phyloP scores from a whole-genome alignment of 2,888 invertebrate species.

The Drosophila melanosoma region DNA sequence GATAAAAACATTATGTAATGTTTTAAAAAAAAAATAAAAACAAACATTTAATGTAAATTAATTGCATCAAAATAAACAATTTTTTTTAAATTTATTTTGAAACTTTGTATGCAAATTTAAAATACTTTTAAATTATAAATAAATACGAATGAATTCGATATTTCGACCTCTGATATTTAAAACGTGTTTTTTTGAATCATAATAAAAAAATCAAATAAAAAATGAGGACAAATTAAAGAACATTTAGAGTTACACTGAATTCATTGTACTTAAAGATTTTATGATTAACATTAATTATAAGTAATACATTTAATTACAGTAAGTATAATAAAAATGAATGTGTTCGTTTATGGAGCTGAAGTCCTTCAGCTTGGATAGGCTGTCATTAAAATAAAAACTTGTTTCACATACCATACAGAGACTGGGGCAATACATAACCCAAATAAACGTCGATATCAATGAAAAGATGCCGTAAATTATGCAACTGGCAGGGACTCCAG shows the following conservation, averaged over 20 bases:
- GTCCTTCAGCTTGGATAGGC: slow-evolving; percentile 35
- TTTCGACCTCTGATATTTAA: neutral
- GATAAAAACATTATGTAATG: neutral
- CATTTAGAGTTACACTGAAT: neutral
- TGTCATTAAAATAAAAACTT: slow-evolving; percentile 43
- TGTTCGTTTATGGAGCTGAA: slow-evolving; percentile 20
- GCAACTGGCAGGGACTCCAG: slow-evolving; percentile 61
- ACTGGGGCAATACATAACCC: slow-evolving; percentile 57
- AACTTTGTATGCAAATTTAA: neutral
- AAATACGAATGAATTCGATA: neutral
- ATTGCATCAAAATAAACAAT: neutral
- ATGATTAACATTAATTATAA: neutral
- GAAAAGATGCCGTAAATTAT: slow-evolving; percentile 73
- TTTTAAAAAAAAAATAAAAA: neutral
- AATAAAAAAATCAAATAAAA: too few relatives aligned
- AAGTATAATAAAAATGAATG: neutral
- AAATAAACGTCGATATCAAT: slow-evolving; percentile 73
- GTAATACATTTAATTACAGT: neutral
- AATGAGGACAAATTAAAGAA: neutral
- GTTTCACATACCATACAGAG: slow-evolving; percentile 29
- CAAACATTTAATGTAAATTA: neutral
- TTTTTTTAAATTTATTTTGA: neutral
- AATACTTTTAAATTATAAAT: neutral
- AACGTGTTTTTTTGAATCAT: neutral
- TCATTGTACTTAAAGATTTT: neutral